Evolutionary conservation across 2,113 vertebrate species (phyloP), one percentile per base, ranked within the genome.

Genomic region (Corythornis madagascariensis): DNA sequence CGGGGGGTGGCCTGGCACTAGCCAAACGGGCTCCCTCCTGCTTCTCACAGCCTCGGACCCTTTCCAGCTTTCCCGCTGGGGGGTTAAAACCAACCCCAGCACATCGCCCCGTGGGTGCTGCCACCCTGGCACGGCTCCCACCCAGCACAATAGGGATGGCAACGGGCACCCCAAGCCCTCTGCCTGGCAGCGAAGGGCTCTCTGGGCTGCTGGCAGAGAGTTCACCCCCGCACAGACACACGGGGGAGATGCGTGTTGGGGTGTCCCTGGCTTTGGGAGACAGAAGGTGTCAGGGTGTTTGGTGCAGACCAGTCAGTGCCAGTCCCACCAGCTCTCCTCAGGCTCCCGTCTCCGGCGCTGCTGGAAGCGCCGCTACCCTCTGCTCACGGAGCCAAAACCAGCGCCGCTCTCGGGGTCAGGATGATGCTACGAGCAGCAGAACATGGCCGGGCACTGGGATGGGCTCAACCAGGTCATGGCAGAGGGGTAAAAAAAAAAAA

Each of bases 361-460:
- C 28, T 3, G 64, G 42, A 9, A 50, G 45, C 7, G 2, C 31
- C 25, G 13, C 31, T 29, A 21, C 29, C 20, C 40, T 3, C 25
- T 1, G 22, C 42, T 8, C 43, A 1, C 3, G 16, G 40, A 16
- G 28, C 7, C 40, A 26, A 20, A 59, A 3, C 5, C 5, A 10
- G 63, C 59, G 31, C 0, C 2, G 21, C 25, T 8, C 3, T 12
- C 4, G 38, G 3, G 7, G 38, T 24, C 1, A 1, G 11, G 19
- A 5, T 1, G 20, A 53, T 13, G 64, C 29, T 47, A 35, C 1
- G 2, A 20, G 33, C 5, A 3, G 5, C 7, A 14, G 38, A 56
- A 50, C 33, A 18, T 0, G 0, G 29, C 3, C 1, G 0, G 20
- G 35, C 6, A 20, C 7, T 0, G 10, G 50, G 75, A 42, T 17